phyloP scores from a whole-genome alignment of 2,888 invertebrate species.

The Rhopalosiphum nymphaeae region DNA sequence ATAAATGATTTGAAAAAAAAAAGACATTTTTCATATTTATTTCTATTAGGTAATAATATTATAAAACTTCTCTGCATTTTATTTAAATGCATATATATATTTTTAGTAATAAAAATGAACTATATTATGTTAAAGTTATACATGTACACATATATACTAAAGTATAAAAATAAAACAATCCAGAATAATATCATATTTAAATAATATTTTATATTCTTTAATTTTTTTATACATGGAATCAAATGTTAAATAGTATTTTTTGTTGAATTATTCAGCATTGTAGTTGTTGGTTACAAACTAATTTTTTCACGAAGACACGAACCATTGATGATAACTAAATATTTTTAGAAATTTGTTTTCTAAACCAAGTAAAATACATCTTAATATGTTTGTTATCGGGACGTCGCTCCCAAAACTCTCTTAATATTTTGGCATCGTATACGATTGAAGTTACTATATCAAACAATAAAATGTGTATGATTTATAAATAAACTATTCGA shows the following conservation, averaged over 20 bases:
- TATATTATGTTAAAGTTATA: neutral
- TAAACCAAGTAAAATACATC: neutral
- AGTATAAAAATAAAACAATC: neutral
- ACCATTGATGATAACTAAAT: neutral
- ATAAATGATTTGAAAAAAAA: too few species aligned
- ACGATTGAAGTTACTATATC: neutral
- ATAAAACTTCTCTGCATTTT: neutral
- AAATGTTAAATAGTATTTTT: neutral
- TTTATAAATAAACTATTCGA: neutral
- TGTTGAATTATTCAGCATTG: neutral
- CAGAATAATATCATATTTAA: neutral
- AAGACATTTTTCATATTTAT: neutral
- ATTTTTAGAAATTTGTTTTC: slow-evolving; percentile 11
- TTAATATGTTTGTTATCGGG: neutral
- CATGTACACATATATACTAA: neutral
- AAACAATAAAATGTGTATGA: neutral
- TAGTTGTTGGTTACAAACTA: neutral
- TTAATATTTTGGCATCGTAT: neutral
- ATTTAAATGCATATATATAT: too few species aligned
- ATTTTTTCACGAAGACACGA: neutral
- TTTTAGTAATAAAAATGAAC: too few species aligned
- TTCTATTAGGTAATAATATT: neutral
- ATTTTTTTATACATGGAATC: neutral
- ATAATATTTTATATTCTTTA: neutral
- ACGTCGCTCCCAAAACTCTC: neutral